Evolutionary conservation across 1,140 invertebrate species (phyloP).

Genomic region (Elymnias hypermnestra): DNA sequence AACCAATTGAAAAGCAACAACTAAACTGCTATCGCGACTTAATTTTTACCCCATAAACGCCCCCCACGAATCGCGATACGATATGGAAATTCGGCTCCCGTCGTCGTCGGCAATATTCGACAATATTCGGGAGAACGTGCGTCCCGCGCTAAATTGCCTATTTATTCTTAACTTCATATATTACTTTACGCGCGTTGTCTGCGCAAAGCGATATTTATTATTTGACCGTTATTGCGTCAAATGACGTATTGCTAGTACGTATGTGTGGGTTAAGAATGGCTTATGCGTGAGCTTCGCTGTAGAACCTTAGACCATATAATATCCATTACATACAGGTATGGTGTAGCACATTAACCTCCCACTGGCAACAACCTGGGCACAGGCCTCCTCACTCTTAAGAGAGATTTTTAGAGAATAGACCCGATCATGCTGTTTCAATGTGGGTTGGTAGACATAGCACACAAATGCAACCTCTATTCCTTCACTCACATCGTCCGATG

Average conservation of each 20-base stretch:
- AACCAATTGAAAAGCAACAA: slow-evolving; percentile 60
- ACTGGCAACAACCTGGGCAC: too few species aligned
- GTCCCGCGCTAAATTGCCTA: slow-evolving; percentile 74
- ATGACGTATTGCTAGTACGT: slow-evolving; percentile 67
- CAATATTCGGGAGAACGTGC: slow-evolving; percentile 74
- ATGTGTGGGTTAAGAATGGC: slow-evolving; percentile 54
- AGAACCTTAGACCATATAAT: too few species aligned
- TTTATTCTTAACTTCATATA: slow-evolving; percentile 78
- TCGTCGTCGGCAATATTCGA: slow-evolving; percentile 66
- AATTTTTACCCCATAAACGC: slow-evolving; percentile 74
- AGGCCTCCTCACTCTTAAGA: too few species aligned
- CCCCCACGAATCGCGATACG: slow-evolving; percentile 66
- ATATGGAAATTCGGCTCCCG: slow-evolving; percentile 68
- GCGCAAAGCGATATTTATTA: slow-evolving; percentile 74
- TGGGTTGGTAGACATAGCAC: too few species aligned
- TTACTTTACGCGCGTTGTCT: slow-evolving; percentile 75
- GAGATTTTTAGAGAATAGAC: too few species aligned
- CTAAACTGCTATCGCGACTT: slow-evolving; percentile 51
- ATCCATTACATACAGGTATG: too few species aligned
- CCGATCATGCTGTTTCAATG: too few species aligned
- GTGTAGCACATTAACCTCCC: too few species aligned
- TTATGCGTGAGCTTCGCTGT: slow-evolving; percentile 34
- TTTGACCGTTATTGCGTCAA: slow-evolving; percentile 72
- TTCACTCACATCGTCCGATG: too few species aligned
- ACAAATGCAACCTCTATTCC: too few species aligned